A percentile compares a stretch with the other conserved stretches of the same genome.
Evolutionary conservation across 1,140 invertebrate species (phyloP).

Genomic region (Nylanderia fulva): DNA sequence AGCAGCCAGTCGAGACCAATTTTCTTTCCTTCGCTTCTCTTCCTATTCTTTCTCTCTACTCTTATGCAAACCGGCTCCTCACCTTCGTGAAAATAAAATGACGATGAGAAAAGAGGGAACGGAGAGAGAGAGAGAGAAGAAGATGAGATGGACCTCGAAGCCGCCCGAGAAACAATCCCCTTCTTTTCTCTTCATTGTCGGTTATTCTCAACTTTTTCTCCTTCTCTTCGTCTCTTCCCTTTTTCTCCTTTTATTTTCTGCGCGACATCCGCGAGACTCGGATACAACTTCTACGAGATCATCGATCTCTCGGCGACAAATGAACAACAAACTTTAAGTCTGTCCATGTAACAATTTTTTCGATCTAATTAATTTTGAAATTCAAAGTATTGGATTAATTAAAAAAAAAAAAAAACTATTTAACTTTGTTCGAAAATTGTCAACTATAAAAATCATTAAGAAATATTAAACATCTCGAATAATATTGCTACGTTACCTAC

Average conservation of each 20-base stretch:
- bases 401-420: neutral
- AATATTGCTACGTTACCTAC: neutral
- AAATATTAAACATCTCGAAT: too few species aligned
- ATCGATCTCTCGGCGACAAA: slow-evolving; percentile 63
- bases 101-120: slow-evolving; percentile 45
- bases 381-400: neutral
- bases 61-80: slow-evolving; percentile 76
- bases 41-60: slow-evolving; percentile 43
- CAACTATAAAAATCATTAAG: neutral
- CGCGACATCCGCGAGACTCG: slow-evolving; percentile 72
- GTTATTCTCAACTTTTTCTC: slow-evolving; percentile 67
- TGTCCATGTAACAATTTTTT: neutral
- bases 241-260: slow-evolving; percentile 47
- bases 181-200: slow-evolving; percentile 60
- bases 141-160: slow-evolving; percentile 60
- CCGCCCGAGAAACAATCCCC: slow-evolving; percentile 77
- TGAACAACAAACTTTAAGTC: slow-evolving; percentile 15
- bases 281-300: slow-evolving; percentile 71
- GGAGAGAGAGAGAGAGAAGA: slow-evolving; percentile 30
- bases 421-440: neutral
- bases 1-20: slow-evolving; percentile 28
- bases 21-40: slow-evolving; percentile 49
- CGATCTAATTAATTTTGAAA: neutral
- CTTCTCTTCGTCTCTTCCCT: slow-evolving; percentile 50
- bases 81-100: slow-evolving; percentile 72